A percentile compares a stretch with the other conserved stretches of the same genome.
Conservation (phyloP, 2,888 invertebrate species). For the Metalampra italica region DNA sequence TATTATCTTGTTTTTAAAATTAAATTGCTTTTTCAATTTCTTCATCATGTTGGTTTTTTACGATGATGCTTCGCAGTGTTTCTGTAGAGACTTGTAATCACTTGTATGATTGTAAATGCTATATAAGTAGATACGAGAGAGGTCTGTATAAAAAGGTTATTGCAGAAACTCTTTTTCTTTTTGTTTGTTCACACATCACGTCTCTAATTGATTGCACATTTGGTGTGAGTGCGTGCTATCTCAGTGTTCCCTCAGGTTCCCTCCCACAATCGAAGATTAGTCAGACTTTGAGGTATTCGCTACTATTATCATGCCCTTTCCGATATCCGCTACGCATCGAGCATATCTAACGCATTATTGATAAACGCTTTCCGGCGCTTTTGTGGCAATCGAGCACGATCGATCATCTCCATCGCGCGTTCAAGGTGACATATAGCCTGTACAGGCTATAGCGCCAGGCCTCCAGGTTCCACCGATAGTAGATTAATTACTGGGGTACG, state of each 20-base stretch:
- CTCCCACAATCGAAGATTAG: too few relatives aligned
- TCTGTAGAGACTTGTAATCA: too few relatives aligned
- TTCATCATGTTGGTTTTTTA: neutral
- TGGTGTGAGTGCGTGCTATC: too few relatives aligned
- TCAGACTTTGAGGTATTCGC: too few relatives aligned
- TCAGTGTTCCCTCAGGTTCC: too few relatives aligned
- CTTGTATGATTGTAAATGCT: too few relatives aligned
- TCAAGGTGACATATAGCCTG: constrained; percentile 15
- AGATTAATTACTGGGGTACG: constrained; percentile 55
- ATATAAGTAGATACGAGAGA: too few relatives aligned
- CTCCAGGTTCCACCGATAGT: constrained; percentile 28
- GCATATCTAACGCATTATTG: constrained; percentile 15
- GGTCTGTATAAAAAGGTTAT: too few relatives aligned
- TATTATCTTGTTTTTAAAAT: neutral
- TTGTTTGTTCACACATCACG: too few relatives aligned
- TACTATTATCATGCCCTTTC: neutral
- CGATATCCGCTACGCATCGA: constrained; percentile 7
- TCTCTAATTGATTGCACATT: too few relatives aligned
- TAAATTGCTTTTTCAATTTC: neutral
- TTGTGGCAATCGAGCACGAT: constrained; percentile 25
- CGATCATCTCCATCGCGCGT: constrained; percentile 21
- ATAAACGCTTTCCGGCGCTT: constrained; percentile 16
- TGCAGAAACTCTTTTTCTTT: too few relatives aligned
- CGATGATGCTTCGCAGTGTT: too few relatives aligned
- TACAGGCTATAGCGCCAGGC: constrained; percentile 16